phyloP scores from a whole-genome alignment of 1,140 invertebrate genomes.

The Bilobella aurantiaca region DNA sequence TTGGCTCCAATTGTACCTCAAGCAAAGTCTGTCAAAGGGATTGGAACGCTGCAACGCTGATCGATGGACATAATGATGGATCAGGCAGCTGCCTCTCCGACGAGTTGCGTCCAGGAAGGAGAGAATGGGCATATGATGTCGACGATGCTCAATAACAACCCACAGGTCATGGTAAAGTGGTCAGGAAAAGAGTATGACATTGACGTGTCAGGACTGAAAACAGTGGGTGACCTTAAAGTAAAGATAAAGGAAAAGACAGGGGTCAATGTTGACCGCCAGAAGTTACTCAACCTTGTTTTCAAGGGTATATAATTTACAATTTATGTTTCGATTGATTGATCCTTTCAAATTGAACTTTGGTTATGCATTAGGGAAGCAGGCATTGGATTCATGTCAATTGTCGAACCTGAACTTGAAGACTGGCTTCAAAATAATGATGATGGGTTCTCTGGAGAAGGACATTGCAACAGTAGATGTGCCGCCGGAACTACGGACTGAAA shows the following conservation, averaged over 20 bases:
- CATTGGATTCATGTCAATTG: conserved; percentile 61
- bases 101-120: no score
- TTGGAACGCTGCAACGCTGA: no score
- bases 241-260: conserved; percentile 67
- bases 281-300: conserved; percentile 79
- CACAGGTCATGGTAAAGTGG: conserved; percentile 71
- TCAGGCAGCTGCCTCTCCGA: no score
- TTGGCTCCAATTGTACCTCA: no score
- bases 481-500: conserved; percentile 39
- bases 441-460: conserved; percentile 85
- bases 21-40: no score
- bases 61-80: no score
- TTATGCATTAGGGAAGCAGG: conserved; percentile 59
- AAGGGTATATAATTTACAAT: conserved; percentile 58
- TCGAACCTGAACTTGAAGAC: conserved; percentile 63
- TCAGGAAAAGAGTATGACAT: conserved; percentile 74
- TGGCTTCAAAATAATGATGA: conserved; percentile 93
- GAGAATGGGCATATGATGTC: not conserved
- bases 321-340: no score
- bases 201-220: conserved; percentile 56
- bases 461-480: conserved; percentile 60
- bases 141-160: not conserved
- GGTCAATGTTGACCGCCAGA: conserved; percentile 80
- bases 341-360: no score
- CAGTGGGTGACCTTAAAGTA: conserved; percentile 65